Conservation (phyloP, 1,140 invertebrate species). For the Pseudachorutes palmiensis region DNA sequence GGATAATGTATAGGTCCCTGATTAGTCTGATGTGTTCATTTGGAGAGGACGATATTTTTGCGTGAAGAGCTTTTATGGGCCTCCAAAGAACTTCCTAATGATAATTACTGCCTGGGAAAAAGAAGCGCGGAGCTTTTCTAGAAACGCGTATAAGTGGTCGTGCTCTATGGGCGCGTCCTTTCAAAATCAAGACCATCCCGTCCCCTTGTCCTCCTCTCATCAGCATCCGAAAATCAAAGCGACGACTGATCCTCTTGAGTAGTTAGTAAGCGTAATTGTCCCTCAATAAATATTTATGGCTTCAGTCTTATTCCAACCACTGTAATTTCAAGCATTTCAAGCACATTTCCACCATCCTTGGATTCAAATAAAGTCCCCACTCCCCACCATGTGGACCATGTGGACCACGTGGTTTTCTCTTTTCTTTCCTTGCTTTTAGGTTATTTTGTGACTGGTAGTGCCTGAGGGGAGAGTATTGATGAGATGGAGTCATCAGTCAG, state of each 20-base stretch:
- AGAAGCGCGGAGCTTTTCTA: slow-evolving; percentile 12
- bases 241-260: neutral
- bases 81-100: slow-evolving; percentile 38
- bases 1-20: slow-evolving; percentile 25
- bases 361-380: neutral
- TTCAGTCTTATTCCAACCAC: slow-evolving; percentile 11
- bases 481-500: slow-evolving; percentile 1
- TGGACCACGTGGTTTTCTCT: too few relatives aligned
- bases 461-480: neutral
- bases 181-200: slow-evolving; percentile 3
- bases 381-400: too few relatives aligned
- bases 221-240: slow-evolving; percentile 26
- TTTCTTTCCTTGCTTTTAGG: too few relatives aligned
- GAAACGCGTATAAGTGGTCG: too few relatives aligned
- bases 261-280: slow-evolving; percentile 37
- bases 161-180: neutral
- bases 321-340: slow-evolving; percentile 17
- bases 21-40: slow-evolving; percentile 36
- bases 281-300: slow-evolving; percentile 39
- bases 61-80: slow-evolving; percentile 29
- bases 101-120: slow-evolving; percentile 37
- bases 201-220: slow-evolving; percentile 14
- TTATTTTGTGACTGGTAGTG: neutral
- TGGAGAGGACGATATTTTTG: slow-evolving; percentile 31
- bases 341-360: neutral